phyloP scores from a whole-genome alignment of 2,888 invertebrate genomes.

The Pammene fasciana region DNA sequence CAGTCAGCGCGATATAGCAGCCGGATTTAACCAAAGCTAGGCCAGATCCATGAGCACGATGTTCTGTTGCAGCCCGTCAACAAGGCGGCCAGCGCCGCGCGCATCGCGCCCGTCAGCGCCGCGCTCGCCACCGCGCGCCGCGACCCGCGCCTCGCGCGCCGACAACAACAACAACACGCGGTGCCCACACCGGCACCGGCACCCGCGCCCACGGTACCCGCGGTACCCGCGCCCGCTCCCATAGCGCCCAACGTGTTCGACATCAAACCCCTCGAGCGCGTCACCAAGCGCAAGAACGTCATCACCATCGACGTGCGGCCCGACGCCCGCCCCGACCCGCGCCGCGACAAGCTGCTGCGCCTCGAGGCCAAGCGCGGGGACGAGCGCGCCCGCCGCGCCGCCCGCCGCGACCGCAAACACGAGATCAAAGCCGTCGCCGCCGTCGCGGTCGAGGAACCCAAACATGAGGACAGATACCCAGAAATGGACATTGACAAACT shows the following conservation, averaged over 20 bases:
- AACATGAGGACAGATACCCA: constrained; percentile 39
- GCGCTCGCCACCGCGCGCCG: constrained; percentile 63
- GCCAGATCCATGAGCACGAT: constrained; percentile 7
- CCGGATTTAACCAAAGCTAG: neutral
- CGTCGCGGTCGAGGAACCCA: constrained; percentile 33
- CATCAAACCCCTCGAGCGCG: constrained; percentile 75
- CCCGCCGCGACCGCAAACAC: constrained; percentile 41
- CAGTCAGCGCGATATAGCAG: neutral
- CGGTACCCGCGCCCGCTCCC: constrained; percentile 47
- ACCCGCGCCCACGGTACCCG: constrained; percentile 44
- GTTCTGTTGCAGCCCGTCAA: constrained; percentile 67
- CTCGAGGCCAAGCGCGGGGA: constrained; percentile 3
- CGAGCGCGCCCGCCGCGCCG: constrained; percentile 34
- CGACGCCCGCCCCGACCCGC: constrained; percentile 55
- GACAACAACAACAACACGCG: constrained; percentile 36
- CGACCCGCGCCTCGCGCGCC: constrained; percentile 64
- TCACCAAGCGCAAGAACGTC: constrained; percentile 74
- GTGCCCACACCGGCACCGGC: constrained; percentile 42
- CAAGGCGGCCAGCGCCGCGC: constrained; percentile 55
- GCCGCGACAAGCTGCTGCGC: constrained; percentile 40
- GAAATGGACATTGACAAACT: constrained; percentile 57
- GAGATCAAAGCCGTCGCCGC: constrained; percentile 24
- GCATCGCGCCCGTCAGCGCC: constrained; percentile 73
- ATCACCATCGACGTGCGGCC: constrained; percentile 75
- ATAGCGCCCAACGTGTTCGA: constrained; percentile 76